Percentiles rank a stretch among this genome's conserved stretches.
phyloP scores from a whole-genome alignment of 2,888 invertebrate species.

The Temnothorax ravouxi region DNA sequence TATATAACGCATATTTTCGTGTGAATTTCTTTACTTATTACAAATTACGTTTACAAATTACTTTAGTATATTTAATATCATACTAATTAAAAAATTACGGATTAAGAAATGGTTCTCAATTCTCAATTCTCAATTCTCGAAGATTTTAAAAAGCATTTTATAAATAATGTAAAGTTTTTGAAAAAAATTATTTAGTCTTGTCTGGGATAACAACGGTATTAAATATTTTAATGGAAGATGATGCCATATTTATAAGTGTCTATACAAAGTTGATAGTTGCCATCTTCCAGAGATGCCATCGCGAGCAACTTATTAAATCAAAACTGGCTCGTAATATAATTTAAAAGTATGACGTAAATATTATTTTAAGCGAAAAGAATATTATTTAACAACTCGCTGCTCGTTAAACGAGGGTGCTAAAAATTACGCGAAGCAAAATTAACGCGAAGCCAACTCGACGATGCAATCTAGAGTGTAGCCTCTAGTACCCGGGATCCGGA shows the following conservation, averaged over 20 bases:
- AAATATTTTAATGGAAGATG: neutral
- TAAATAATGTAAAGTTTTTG: neutral
- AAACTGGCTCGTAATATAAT: neutral
- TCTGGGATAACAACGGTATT: neutral
- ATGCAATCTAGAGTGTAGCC: constrained; percentile 66
- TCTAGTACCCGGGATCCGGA: constrained; percentile 66
- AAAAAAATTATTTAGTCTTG: neutral
- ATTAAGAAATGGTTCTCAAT: neutral
- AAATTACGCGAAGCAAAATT: constrained; percentile 67
- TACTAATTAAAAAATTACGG: constrained; percentile 21
- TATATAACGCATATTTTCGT: neutral
- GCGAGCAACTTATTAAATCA: neutral
- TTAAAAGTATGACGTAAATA: neutral
- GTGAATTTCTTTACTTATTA: constrained; percentile 8
- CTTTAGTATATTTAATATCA: neutral
- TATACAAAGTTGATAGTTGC: neutral
- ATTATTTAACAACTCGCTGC: neutral
- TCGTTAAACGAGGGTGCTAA: constrained; percentile 56
- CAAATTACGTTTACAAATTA: constrained; percentile 10
- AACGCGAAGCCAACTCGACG: constrained; percentile 54
- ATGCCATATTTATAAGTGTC: neutral
- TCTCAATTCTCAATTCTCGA: too few species aligned
- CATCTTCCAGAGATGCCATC: neutral
- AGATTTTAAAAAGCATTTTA: neutral
- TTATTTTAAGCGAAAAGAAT: neutral